Conservation (phyloP, 2,797 vertebrate species). For the Artibeus jamaicensis region DNA sequence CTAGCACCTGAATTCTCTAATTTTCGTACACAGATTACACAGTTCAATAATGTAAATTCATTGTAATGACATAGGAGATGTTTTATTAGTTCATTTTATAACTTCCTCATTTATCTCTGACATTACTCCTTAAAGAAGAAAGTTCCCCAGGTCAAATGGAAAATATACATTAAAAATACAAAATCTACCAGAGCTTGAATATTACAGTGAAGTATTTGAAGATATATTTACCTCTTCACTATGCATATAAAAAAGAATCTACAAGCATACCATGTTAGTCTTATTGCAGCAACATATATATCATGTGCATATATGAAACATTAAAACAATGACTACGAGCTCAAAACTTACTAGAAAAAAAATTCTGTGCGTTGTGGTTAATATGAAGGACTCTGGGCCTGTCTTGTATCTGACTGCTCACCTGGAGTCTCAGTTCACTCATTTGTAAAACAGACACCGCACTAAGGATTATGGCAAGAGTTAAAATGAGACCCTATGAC, state of each 20-base stretch:
- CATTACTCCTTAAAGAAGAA: constrained; percentile 3
- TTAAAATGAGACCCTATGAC: background rate
- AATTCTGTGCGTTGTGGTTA: background rate
- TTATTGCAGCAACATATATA: background rate
- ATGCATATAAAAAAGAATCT: background rate
- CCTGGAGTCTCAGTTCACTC: background rate
- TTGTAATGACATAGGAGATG: background rate
- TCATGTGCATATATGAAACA: background rate
- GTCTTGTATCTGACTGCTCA: background rate
- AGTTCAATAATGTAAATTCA: background rate
- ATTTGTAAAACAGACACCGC: constrained; percentile 1
- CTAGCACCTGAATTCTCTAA: background rate
- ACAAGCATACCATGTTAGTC: background rate
- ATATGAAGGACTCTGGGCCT: background rate
- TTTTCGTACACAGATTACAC: background rate
- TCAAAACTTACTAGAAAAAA: background rate
- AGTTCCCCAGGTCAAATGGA: background rate
- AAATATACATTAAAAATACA: background rate
- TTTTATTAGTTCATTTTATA: constrained; percentile 18
- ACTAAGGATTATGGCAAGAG: background rate
- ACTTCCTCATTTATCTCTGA: background rate
- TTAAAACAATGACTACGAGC: background rate
- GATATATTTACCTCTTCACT: background rate
- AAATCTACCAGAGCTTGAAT: background rate
- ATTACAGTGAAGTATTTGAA: background rate